Base-by-base conservation (phyloP, 2,113 vertebrate genomes). In the Mellivora capensis region DNA sequence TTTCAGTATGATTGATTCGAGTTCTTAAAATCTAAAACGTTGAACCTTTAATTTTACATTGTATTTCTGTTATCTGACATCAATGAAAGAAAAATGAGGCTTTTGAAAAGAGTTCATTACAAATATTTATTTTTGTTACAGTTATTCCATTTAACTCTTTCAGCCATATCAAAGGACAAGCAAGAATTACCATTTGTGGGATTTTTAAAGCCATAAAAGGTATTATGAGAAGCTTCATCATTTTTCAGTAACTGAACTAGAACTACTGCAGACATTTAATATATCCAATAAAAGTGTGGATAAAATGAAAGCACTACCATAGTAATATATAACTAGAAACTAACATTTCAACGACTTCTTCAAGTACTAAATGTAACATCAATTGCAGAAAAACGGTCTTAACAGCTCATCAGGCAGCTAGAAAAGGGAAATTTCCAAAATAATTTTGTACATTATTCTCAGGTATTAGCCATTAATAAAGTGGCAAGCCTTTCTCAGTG, bases 171-270 rank as follows among this genome's bases (percentile, higher is more conserved):
- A 87, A 81, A 96, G 62, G 27, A 94, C 94, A 79, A 97, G 72
- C 6, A 71, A 62, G 21, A 97, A 77, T 92, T 90, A 95, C 96
- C 74, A 93, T 98, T 98, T 97, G 87, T 52, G 95, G 47, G 15
- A 25, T 12, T 93, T 97, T 82, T 85, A 96, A 98, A 97, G 6
- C 31, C 54, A 87, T 83, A 96, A 98, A 97, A 93, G 31, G 93
- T 90, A 77, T 91, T 44, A 61, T 96, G 44, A 87, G 72, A 90
- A 97, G 94, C 52, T 8, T 1, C 4, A 21, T 74, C 86, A 94
- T 97, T 98, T 97, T 97, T 97, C 87, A 96, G 92, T 97, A 95
- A 96, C 87, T 98, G 98, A 97, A 95, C 94, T 96, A 95, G 94
- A 98, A 96, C 96, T 91, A 95, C 86, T 31, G 54, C 44, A 96